Percentiles rank a stretch among this genome's conserved stretches.
These are phyloP conservation scores for Drosophila nikananu DNA, from an alignment of 1,140 invertebrate genomes.

Conservation along the genomic window DNA sequence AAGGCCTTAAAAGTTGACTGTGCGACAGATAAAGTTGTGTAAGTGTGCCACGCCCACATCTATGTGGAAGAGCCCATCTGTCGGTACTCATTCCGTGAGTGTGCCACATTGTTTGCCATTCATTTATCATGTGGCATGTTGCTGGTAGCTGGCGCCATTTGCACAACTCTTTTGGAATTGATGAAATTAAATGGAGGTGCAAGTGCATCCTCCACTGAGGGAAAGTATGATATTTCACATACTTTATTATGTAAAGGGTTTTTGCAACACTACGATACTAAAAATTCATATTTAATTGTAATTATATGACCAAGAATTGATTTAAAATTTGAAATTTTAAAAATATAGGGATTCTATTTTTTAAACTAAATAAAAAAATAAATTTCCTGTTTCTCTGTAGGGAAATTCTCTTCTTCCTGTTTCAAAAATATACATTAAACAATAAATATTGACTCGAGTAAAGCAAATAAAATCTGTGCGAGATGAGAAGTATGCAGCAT, in stretches of 20 bases:
- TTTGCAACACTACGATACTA: too few relatives aligned
- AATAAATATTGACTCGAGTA: conserved; percentile 25
- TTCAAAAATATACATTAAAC: background rate
- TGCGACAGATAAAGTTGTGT: conserved; percentile 34
- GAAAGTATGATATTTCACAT: background rate
- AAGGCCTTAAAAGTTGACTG: conserved; percentile 31
- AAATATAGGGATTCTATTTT: too few relatives aligned
- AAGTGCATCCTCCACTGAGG: conserved; percentile 14
- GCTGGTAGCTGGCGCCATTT: conserved; percentile 44
- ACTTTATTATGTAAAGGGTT: background rate
- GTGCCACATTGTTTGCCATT: conserved; percentile 55
- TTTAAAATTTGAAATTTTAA: too few relatives aligned
- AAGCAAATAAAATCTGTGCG: conserved; percentile 5
- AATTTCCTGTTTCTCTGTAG: background rate
- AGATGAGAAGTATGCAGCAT: conserved; percentile 1
- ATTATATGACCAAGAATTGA: background rate
- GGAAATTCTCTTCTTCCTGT: background rate
- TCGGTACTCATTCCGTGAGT: conserved; percentile 12
- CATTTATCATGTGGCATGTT: conserved; percentile 58
- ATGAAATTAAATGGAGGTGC: conserved; percentile 53
- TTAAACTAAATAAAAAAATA: background rate
- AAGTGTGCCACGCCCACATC: conserved; percentile 13
- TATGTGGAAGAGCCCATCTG: conserved; percentile 15
- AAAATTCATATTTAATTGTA: too few relatives aligned
- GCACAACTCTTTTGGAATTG: conserved; percentile 53